Base-by-base conservation (phyloP, 1,140 invertebrate genomes). In the Zaprionus nigranus region DNA sequence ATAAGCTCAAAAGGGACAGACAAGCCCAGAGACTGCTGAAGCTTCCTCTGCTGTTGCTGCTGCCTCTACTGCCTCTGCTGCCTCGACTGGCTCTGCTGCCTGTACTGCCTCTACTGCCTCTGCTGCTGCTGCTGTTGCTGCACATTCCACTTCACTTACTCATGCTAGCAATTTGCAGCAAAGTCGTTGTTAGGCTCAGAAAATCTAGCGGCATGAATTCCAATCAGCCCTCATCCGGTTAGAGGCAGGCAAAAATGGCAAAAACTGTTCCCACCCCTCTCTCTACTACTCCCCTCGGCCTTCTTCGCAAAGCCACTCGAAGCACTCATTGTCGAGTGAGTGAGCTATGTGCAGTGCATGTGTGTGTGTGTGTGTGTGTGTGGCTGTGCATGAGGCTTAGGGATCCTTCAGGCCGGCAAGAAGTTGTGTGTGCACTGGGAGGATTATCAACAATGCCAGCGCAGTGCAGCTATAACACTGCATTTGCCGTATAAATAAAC, bases 131-230 rank as follows among this genome's bases (percentile, higher is more conserved):
- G 9, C 17, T 11, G 2, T 7, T 51, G 57, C 36, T 59, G 17
- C 57, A 40, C 38, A 24, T 40, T 24, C 15, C 57, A 46, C n/a
- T 51, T 4, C 15, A 46, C 40, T 46, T 15, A 51, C 46, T 51
- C 20, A 4, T 13, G 20, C 46, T 13, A 5, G 46, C 46, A 51
- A 51, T 51, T 51, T 51, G 46, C 46, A 13, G 20, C 20, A 24
- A 40, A 38, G 17, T 38, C 20, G 34, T 38, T 59, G 30, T 24
- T 40, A 59, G 57, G 57, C 36, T 24, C 34, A 26, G 22, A 40
- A 24, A 40, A 22, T 40, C 57, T 12, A 38, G 12, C 57, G 57
- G 36, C 57, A 40, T 59, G 57, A 24, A 59, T 59, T 43, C 57
- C 57, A 59, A 59, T 59, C 57, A 59, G 57, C 36, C 57, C 7